Conservation (phyloP, 2,797 vertebrate genomes). For the Pipistrellus nathusii region DNA sequence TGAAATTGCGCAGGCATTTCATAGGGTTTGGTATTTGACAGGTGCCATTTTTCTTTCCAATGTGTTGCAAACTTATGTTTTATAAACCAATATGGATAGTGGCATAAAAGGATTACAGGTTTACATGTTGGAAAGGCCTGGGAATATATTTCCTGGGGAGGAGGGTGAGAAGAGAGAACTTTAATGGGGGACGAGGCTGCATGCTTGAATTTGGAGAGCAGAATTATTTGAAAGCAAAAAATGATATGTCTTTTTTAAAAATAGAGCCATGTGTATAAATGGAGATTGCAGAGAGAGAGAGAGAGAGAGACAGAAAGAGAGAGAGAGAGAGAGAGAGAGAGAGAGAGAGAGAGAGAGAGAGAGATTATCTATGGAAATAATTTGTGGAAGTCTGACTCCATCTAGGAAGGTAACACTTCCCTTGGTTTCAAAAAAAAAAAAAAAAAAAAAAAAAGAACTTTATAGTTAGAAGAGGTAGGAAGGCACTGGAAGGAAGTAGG, state of each 20-base stretch:
- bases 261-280: neutral
- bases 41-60: conserved; percentile 90
- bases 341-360: neutral
- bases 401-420: neutral
- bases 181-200: neutral
- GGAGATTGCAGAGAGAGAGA: neutral
- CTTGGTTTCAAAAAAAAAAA: neutral
- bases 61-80: conserved; percentile 87
- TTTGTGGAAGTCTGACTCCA: conserved; percentile 29
- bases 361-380: neutral
- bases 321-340: neutral
- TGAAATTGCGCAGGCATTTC: conserved; percentile 89
- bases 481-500: neutral
- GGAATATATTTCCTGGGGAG: conserved; percentile 31
- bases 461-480: neutral
- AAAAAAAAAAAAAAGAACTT: neutral
- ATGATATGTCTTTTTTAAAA: conserved; percentile 57
- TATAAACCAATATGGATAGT: conserved; percentile 86
- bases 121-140: conserved; percentile 70
- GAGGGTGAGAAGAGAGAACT: conserved; percentile 69
- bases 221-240: conserved; percentile 64
- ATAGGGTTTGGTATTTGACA: conserved; percentile 88
- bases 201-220: conserved; percentile 35
- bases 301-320: neutral
- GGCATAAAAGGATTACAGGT: conserved; percentile 83